These are phyloP conservation scores for Eupelmus urozonus DNA, from an alignment of 2,888 invertebrate species.

Conservation along the genomic window DNA sequence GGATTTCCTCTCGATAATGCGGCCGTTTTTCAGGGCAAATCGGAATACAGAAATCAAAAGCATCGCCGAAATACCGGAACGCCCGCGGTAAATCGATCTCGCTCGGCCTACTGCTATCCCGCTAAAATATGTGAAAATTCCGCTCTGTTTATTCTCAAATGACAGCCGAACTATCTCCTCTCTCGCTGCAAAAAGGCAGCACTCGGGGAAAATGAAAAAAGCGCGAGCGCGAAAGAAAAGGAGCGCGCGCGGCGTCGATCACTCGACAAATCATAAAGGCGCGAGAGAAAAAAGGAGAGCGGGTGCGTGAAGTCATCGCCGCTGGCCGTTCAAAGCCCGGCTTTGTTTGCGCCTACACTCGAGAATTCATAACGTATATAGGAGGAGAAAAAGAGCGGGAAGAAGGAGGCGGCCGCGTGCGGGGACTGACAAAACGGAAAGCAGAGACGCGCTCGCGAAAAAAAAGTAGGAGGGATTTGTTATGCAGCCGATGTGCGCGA, in stretches of 20 bases:
- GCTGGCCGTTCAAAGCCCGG: conserved; percentile 47
- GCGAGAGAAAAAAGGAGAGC: conserved; percentile 5
- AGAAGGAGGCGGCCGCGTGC: neutral
- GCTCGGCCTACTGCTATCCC: conserved; percentile 10
- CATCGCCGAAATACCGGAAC: neutral
- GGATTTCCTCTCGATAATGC: conserved; percentile 9
- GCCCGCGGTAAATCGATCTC: conserved; percentile 1
- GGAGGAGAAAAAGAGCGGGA: neutral
- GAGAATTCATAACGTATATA: conserved; percentile 45
- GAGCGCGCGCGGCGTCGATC: conserved; percentile 30
- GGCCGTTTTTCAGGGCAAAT: neutral
- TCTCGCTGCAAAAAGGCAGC: neutral
- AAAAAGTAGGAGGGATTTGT: conserved; percentile 21
- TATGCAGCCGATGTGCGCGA: conserved; percentile 9
- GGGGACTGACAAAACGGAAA: conserved; percentile 40
- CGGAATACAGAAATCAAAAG: neutral
- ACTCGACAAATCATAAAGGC: conserved; percentile 47
- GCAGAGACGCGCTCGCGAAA: conserved; percentile 10
- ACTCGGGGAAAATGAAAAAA: conserved; percentile 32
- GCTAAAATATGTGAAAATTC: conserved; percentile 43
- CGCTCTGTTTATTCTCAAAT: conserved; percentile 44
- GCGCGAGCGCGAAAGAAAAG: conserved; percentile 2
- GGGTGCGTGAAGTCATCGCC: conserved; percentile 48
- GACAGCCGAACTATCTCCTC: neutral
- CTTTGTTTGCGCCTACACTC: conserved; percentile 57